Base-by-base conservation (phyloP, 2,797 vertebrate genomes). In the Cacajao melanocephalus region DNA sequence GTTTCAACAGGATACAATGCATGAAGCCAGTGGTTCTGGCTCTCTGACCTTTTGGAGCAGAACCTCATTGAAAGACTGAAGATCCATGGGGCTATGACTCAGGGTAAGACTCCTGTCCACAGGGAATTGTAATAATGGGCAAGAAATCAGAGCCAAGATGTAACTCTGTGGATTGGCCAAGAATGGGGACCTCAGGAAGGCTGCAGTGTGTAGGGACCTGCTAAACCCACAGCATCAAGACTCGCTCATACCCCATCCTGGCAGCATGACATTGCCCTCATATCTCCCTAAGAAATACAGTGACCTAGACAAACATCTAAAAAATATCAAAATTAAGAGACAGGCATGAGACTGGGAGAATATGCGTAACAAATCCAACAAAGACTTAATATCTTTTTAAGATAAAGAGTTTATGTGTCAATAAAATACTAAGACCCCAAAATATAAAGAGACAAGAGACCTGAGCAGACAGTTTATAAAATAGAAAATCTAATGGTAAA, bases 371-470 rank as follows among this genome's bases (percentile, higher is more conserved):
- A 93, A 78, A 48, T 76, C 67, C 90, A 85, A 72, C n/a, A 73
- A 70, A 93, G 30, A 87, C 33, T 70, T 76, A 57, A 13, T 52
- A 41, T 76, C 12, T 83, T 93, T 70, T 44, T 75, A 57, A 39
- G n/a, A 30, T 87, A 61, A 55, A 88, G 33, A 73, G 20, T 87
- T 61, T 87, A 41, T 76, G 39, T 93, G 26, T 87, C 48, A 61
- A 57, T 88, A 81, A 95, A 87, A 81, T 86, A 79, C 22, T 72
- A 52, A 88, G 20, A 41, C 14, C 44, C 48, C 41, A 61, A 89
- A 70, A 89, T 39, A 92, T 48, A 96, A 95, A 97, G 82, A 58
- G 9, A 55, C 39, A 70, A 88, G 81, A 67, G 39, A 86, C n/a
- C 48, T 80, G 24, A 81, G 72, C 72, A 79, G n/a, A 81, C 33